These are phyloP conservation scores for Drosophila ustulata DNA, from an alignment of 2,888 invertebrate species.

Conservation along the genomic window DNA sequence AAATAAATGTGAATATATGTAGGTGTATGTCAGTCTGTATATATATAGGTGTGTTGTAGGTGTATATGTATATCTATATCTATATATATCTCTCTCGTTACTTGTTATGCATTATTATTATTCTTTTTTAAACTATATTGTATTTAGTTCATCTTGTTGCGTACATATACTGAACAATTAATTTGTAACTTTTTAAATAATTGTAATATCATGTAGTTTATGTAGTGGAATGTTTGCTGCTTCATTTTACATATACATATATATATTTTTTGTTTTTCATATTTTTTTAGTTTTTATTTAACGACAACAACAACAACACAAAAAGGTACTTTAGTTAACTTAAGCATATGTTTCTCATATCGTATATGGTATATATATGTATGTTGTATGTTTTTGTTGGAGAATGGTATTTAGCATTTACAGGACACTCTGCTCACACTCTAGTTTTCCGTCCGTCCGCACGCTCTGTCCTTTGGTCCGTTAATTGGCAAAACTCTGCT, in stretches of 20 bases:
- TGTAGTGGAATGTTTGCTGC: conserved; percentile 37
- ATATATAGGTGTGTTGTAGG: conserved; percentile 18
- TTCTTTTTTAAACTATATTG: conserved; percentile 21
- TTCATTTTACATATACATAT: conserved; percentile 34
- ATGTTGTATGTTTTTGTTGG: conserved; percentile 14
- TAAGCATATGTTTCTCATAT: conserved; percentile 50
- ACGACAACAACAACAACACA: conserved; percentile 70
- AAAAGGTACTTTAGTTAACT: conserved; percentile 74
- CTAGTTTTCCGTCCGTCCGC: not conserved
- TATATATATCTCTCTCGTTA: conserved; percentile 11
- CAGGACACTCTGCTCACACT: conserved; percentile 24
- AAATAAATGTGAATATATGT: conserved; percentile 40
- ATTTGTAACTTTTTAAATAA: conserved; percentile 47
- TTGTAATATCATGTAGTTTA: conserved; percentile 34
- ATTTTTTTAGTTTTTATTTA: conserved; percentile 47
- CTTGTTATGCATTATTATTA: conserved; percentile 10
- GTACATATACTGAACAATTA: conserved; percentile 55
- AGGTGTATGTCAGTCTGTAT: conserved; percentile 59
- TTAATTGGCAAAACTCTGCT: conserved; percentile 9
- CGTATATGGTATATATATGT: conserved; percentile 35
- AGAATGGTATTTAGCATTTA: conserved; percentile 20
- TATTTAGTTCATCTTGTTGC: conserved; percentile 29
- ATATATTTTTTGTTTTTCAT: conserved; percentile 42
- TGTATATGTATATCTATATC: conserved; percentile 24
- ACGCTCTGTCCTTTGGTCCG: conserved; percentile 11